phyloP scores from a whole-genome alignment of 2,888 invertebrate species.

The Andrena hattorfiana region DNA sequence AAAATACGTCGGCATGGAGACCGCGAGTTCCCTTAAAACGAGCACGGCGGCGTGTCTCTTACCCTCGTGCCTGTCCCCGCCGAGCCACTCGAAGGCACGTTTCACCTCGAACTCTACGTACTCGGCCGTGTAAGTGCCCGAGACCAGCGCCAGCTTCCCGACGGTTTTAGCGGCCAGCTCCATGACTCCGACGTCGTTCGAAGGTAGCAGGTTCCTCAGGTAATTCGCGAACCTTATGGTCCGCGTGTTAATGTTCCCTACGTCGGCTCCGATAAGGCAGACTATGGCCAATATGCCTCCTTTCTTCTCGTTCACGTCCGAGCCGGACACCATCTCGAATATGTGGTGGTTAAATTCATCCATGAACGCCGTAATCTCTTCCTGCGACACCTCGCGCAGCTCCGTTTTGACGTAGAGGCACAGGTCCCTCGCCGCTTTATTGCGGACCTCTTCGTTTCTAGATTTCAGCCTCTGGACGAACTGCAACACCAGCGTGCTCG shows the following conservation, averaged over 20 bases:
- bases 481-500: conserved; percentile 89
- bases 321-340: conserved; percentile 97
- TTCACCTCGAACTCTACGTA: conserved; percentile 99
- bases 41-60: conserved; percentile 97
- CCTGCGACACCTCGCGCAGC: conserved; percentile 94
- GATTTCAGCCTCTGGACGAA: conserved; percentile 96
- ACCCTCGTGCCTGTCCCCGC: conserved; percentile 95
- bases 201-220: conserved; percentile 94
- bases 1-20: conserved; percentile 98
- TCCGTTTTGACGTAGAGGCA: conserved; percentile 96
- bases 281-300: conserved; percentile 98
- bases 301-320: conserved; percentile 97
- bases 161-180: conserved; percentile 98
- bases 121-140: conserved; percentile 97
- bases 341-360: conserved; percentile 98
- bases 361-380: conserved; percentile 95
- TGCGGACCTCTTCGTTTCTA: conserved; percentile 93
- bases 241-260: conserved; percentile 95
- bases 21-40: conserved; percentile 96
- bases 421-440: conserved; percentile 95
- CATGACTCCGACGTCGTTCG: conserved; percentile 96
- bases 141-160: conserved; percentile 95
- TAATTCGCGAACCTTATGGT: conserved; percentile 97
- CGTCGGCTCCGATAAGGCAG: conserved; percentile 96
- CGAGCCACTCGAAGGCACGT: conserved; percentile 97